phyloP scores from a whole-genome alignment of 2,113 vertebrate genomes.

The Hystrix brachyura region DNA sequence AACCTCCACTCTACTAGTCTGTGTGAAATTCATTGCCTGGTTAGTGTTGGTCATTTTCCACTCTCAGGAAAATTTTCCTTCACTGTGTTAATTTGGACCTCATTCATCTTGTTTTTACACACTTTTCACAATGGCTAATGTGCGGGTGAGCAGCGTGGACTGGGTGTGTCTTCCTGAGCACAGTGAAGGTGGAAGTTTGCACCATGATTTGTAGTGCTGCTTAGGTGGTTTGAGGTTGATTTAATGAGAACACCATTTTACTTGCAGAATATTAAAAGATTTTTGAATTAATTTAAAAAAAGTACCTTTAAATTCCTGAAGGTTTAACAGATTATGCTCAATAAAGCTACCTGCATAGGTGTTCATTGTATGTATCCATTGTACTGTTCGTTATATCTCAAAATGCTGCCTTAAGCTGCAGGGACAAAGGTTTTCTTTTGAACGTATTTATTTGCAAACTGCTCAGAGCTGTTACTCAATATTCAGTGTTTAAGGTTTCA shows the following conservation, averaged over 20 bases:
- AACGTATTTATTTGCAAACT: slow-evolving; percentile 71
- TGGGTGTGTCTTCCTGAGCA: background rate
- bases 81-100: background rate
- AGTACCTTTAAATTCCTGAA: background rate
- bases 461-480: slow-evolving; percentile 43
- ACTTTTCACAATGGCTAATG: background rate
- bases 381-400: background rate
- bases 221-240: background rate
- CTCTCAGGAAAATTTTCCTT: background rate
- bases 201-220: background rate
- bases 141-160: background rate
- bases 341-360: slow-evolving; percentile 4
- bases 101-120: background rate
- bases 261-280: background rate
- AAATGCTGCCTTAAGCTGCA: slow-evolving; percentile 25
- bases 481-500: slow-evolving; percentile 62
- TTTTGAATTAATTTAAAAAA: slow-evolving; percentile 10
- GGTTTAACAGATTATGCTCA: background rate
- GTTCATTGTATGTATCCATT: background rate
- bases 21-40: background rate
- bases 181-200: background rate
- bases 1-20: background rate
- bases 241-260: background rate
- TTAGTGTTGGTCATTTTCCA: background rate
- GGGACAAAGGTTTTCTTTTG: slow-evolving; percentile 38